Conservation (phyloP, 2,888 invertebrate genomes). For the Eupithecia abbreviata region DNA sequence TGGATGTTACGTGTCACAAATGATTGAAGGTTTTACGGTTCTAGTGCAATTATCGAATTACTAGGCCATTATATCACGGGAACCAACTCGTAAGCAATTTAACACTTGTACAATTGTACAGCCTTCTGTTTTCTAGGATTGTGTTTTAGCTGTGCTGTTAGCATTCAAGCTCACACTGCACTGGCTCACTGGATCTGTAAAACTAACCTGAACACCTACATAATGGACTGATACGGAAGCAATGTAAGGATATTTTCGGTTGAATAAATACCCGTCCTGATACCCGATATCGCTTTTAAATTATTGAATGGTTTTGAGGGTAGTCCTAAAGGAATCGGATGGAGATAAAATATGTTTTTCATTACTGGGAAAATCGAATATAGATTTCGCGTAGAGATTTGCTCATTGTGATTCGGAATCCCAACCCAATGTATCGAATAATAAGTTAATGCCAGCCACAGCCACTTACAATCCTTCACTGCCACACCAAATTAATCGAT, state of each 20-base stretch:
- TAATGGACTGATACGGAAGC: conserved; percentile 17
- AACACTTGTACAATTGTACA: not conserved
- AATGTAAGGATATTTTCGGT: conserved; percentile 17
- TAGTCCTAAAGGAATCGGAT: conserved; percentile 17
- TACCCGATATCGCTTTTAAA: conserved; percentile 19
- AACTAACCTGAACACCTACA: not conserved
- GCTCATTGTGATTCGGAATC: not conserved
- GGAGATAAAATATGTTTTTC: conserved; percentile 10
- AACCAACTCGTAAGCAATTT: not conserved
- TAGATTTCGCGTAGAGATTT: conserved; percentile 5
- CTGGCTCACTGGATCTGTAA: not conserved
- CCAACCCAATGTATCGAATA: not conserved
- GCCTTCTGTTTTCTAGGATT: not conserved
- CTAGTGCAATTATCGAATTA: not conserved
- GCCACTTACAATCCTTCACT: conserved; percentile 11
- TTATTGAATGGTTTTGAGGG: conserved; percentile 23
- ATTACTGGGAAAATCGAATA: conserved; percentile 7
- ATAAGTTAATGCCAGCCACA: not conserved
- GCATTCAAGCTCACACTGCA: not conserved
- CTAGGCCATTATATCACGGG: not conserved
- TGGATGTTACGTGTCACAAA: conserved; percentile 14
- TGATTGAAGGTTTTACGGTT: conserved; percentile 1
- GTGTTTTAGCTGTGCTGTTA: not conserved
- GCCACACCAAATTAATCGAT: conserved; percentile 9
- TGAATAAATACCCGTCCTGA: conserved; percentile 24